These are phyloP conservation scores for Acrocephalus scirpaceus DNA, from an alignment of 2,797 vertebrate genomes.

Conservation along the genomic window DNA sequence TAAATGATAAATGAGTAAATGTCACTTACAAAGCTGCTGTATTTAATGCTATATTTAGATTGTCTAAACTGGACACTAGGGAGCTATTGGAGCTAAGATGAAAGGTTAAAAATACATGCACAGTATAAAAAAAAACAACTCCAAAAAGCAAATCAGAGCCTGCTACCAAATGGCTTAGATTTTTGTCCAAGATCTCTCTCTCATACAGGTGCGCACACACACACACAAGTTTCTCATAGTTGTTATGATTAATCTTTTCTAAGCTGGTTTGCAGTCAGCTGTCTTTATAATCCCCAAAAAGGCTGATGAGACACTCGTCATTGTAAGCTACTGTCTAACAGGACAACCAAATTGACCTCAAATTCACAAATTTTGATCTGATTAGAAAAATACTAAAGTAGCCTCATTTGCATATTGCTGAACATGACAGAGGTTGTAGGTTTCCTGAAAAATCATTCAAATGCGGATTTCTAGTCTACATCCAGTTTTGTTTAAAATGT, in stretches of 20 bases:
- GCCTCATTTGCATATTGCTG: not conserved
- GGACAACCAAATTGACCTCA: not conserved
- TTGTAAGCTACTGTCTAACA: not conserved
- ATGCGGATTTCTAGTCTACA: not conserved
- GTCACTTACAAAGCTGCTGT: not conserved
- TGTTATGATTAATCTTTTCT: not conserved
- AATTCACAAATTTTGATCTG: not conserved
- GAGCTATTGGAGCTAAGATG: not conserved
- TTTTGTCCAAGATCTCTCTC: not conserved
- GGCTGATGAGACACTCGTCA: accelerated
- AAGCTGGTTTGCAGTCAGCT: not conserved
- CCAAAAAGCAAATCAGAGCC: not conserved
- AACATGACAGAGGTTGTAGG: not conserved
- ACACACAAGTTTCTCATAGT: not conserved
- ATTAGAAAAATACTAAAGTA: not conserved
- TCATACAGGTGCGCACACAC: not conserved
- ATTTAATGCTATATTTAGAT: not conserved
- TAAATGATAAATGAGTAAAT: not conserved
- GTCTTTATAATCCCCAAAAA: not conserved
- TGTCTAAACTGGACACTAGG: not conserved
- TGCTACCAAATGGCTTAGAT: not conserved
- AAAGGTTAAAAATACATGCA: not conserved
- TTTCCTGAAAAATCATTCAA: not conserved
- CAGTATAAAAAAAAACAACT: not conserved
- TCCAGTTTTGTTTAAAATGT: not conserved